These are phyloP conservation scores for Atta colombica DNA, from an alignment of 1,140 invertebrate species.

Conservation along the genomic window DNA sequence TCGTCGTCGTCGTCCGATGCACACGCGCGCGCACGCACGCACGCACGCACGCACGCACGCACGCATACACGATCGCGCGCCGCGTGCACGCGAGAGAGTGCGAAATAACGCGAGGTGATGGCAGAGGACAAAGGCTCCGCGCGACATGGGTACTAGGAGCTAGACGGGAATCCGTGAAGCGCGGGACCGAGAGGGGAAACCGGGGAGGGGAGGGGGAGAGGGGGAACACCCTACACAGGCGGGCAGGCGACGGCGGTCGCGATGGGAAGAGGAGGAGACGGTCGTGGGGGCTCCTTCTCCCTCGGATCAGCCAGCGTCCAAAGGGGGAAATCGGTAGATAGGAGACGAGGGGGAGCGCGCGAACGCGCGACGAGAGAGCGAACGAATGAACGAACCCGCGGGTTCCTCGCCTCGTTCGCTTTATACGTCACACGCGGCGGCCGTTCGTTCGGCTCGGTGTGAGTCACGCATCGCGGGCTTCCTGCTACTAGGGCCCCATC, in stretches of 20 bases:
- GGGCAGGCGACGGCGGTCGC: neutral
- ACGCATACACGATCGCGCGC: conserved; percentile 57
- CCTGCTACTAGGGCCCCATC: conserved; percentile 67
- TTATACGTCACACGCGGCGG: conserved; percentile 75
- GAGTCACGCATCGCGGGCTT: conserved; percentile 86
- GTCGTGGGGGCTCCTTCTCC: conserved; percentile 72
- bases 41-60: conserved; percentile 49
- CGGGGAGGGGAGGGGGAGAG: neutral
- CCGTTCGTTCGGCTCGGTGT: conserved; percentile 70
- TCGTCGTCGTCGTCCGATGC: neutral
- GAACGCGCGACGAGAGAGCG: conserved; percentile 52
- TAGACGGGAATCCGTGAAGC: conserved; percentile 73
- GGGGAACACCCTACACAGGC: too few species aligned
- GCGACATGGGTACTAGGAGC: conserved; percentile 80
- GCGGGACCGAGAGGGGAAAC: neutral
- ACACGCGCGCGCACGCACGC: conserved; percentile 39
- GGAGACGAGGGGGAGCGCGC: conserved; percentile 70
- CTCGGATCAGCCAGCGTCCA: conserved; percentile 55
- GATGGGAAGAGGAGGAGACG: conserved; percentile 55
- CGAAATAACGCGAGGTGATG: conserved; percentile 85
- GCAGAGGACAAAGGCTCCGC: conserved; percentile 83
- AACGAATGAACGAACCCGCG: conserved; percentile 71
- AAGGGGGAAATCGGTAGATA: conserved; percentile 68
- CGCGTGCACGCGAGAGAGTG: conserved; percentile 80
- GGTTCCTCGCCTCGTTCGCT: conserved; percentile 70